phyloP scores from a whole-genome alignment of 2,888 invertebrate species.

The Phyllotreta cruciferae region DNA sequence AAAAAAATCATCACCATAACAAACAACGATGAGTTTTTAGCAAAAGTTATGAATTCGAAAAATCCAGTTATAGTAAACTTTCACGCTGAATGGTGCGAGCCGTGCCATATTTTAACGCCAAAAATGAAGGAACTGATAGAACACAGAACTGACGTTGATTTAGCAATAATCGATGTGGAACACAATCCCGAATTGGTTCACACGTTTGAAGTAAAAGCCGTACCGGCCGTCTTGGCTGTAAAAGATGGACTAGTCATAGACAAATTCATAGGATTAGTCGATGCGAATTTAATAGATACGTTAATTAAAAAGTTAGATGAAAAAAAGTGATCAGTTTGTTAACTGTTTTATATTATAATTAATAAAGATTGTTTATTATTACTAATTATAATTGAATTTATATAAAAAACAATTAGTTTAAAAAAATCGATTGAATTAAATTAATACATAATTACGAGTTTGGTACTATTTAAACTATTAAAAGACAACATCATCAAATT shows the following conservation, averaged over 20 bases:
- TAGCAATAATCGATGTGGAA: slow-evolving; percentile 85
- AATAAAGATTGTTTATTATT: no score
- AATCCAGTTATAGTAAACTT: slow-evolving; percentile 90
- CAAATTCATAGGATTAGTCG: slow-evolving; percentile 87
- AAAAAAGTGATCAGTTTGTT: slow-evolving; percentile 42
- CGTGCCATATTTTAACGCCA: slow-evolving; percentile 86
- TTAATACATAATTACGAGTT: not conserved
- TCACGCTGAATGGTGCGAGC: slow-evolving; percentile 91
- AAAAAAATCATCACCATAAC: slow-evolving; percentile 65
- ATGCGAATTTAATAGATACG: slow-evolving; percentile 79
- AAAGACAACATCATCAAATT: slow-evolving; percentile 39
- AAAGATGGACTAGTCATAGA: slow-evolving; percentile 83
- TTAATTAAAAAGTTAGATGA: slow-evolving; percentile 70
- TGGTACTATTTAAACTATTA: slow-evolving; percentile 19
- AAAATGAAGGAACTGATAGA: slow-evolving; percentile 80
- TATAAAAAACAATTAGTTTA: not conserved
- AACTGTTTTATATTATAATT: no score
- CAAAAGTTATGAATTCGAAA: slow-evolving; percentile 83
- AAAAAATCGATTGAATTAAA: not conserved
- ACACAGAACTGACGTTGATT: slow-evolving; percentile 73
- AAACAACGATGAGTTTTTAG: slow-evolving; percentile 79
- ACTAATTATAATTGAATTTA: no score
- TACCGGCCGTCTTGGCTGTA: slow-evolving; percentile 82
- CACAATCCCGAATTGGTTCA: slow-evolving; percentile 82
- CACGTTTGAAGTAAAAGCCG: slow-evolving; percentile 83